phyloP scores from a whole-genome alignment of 2,797 vertebrate genomes.

The Hypotaenidia philippensis region DNA sequence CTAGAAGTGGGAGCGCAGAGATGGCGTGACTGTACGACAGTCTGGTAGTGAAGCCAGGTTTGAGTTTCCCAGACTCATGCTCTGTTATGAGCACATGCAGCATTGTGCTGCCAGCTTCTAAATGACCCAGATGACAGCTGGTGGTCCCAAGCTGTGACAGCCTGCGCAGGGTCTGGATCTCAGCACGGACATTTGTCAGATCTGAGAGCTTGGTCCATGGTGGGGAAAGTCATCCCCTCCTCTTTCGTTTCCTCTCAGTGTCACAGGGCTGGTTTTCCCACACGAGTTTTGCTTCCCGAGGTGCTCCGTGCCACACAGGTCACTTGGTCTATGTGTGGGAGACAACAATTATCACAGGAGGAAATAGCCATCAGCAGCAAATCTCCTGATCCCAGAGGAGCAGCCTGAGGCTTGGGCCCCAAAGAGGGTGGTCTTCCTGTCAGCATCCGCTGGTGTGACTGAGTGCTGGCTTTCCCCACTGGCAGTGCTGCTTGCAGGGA shows the following conservation, averaged over 20 bases:
- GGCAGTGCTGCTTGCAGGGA: fast-evolving
- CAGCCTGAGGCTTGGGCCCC: not conserved
- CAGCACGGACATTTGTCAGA: not conserved
- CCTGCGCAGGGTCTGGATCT: not conserved
- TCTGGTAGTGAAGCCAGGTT: not conserved
- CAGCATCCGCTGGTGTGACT: not conserved
- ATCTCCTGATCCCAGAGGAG: not conserved
- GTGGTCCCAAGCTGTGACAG: not conserved
- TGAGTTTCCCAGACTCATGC: not conserved
- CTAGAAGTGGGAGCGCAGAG: not conserved
- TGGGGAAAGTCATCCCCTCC: not conserved
- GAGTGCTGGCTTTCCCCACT: fast-evolving
- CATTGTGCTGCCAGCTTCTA: not conserved
- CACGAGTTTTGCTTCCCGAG: fast-evolving
- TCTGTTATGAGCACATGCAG: fast-evolving
- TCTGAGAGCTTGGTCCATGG: not conserved
- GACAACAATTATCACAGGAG: not conserved
- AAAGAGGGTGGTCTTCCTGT: not conserved
- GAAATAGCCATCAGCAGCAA: not conserved
- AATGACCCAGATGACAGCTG: not conserved
- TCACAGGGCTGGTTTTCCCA: not conserved
- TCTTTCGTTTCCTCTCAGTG: not conserved
- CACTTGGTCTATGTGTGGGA: not conserved
- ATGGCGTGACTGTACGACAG: fast-evolving
- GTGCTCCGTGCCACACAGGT: not conserved